Evolutionary conservation across 2,113 vertebrate genomes (phyloP), one percentile per base, ranked within the genome.

Genomic region (Aspiorhynchus laticeps): DNA sequence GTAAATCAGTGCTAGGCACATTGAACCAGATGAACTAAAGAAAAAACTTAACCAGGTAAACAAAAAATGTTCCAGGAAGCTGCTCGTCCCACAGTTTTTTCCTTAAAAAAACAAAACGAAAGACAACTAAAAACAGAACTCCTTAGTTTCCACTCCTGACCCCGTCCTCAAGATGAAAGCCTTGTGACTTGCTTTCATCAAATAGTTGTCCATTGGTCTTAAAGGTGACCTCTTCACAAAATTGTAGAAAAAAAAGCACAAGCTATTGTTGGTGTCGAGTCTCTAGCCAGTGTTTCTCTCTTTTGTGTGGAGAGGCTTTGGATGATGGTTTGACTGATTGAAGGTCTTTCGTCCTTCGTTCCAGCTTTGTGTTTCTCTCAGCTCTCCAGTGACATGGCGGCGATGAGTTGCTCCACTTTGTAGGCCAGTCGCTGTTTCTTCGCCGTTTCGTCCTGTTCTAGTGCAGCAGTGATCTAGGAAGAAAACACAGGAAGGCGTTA

Each of bases 391-490:
- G 97, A 98, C 98, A 99, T 99, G 91, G 97, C 97, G 19, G 92
- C 92, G 33, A 99, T 98, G 63, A 99, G 96, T 89, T 99, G 98
- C 87, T 99, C 97, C 91, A 99, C 97, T 93, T 99, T 99, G 94
- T 97, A 98, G 0, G 97, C 95, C 93, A 99, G 92, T 36, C 96
- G 94, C 93, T 99, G 98, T 90, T 97, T 96, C 87, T 95, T 96
- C 0, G 98, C 98, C 90, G 99, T 97, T 21, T 99, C 98, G 0
- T 99, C 98, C 90, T 97, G 97, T 89, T 99, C 97, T 91, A 99
- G 89, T 1, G 97, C 97, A 5, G 96, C 94, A 0, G 96, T 97
- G 92, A 99, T 98, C 98, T 99, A 93, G n/a, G 14, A 19, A 88
- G 24, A 83, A 63, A 38, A 78, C 53, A 65, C 28, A 82, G 36